Percentiles rank a stretch among this genome's conserved stretches.
Conservation (phyloP, 2,113 vertebrate genomes). For the Trochalopteron elliotii region DNA sequence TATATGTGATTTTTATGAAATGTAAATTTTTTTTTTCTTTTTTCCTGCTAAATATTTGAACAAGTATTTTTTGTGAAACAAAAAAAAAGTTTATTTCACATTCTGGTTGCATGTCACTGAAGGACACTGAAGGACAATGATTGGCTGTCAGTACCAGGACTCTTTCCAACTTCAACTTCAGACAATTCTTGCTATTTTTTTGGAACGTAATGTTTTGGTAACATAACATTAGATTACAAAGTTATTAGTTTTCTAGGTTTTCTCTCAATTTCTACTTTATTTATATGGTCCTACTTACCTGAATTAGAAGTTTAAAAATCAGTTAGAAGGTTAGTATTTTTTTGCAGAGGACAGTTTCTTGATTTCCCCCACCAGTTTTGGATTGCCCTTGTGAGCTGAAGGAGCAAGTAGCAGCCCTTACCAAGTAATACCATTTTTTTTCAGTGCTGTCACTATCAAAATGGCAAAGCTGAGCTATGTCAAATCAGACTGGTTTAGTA, state of each 20-base stretch:
- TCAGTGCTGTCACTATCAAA: neutral
- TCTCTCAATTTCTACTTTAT: neutral
- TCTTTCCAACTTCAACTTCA: neutral
- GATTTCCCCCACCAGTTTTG: neutral
- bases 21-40: neutral
- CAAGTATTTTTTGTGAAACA: neutral
- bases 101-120: neutral
- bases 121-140: neutral
- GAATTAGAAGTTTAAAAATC: neutral
- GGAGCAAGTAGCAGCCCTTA: neutral
- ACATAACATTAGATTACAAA: neutral
- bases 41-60: neutral
- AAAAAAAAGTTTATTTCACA: neutral
- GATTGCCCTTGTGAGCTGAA: neutral
- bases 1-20: neutral
- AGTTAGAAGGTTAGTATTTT: neutral
- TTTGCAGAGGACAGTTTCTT: neutral
- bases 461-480: neutral
- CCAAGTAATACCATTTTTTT: neutral
- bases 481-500: neutral
- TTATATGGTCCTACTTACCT: neutral
- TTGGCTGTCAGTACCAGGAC: neutral
- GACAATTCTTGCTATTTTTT: neutral
- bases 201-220: neutral
- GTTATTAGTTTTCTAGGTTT: neutral